These are phyloP conservation scores for Rhodophaea formosa DNA, from an alignment of 2,888 invertebrate genomes.

Conservation along the genomic window DNA sequence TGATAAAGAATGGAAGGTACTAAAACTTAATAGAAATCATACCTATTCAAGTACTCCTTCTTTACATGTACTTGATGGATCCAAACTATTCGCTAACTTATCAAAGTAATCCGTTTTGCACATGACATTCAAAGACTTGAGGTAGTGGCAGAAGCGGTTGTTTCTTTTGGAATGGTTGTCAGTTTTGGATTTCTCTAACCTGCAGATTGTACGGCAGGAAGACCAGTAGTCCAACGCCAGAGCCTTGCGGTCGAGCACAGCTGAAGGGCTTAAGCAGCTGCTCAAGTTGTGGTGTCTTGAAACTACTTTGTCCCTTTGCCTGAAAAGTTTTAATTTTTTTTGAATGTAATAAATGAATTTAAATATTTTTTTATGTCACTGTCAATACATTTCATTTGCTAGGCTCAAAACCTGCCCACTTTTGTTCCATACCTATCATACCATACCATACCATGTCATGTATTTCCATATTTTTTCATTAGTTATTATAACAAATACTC, in stretches of 20 bases:
- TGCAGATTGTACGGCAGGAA: slow-evolving; percentile 84
- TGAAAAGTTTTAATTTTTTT: slow-evolving; percentile 40
- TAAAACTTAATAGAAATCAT: not conserved
- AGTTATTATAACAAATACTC: too few relatives aligned
- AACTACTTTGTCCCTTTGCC: slow-evolving; percentile 65
- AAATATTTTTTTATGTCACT: too few relatives aligned
- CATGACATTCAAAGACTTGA: slow-evolving; percentile 81
- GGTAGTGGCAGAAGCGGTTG: slow-evolving; percentile 89
- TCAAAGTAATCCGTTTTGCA: slow-evolving; percentile 76
- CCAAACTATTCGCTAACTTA: slow-evolving; percentile 66
- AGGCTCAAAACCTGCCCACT: too few relatives aligned
- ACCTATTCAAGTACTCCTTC: not conserved
- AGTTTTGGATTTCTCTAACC: slow-evolving; percentile 83
- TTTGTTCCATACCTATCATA: too few relatives aligned
- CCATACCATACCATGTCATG: too few relatives aligned
- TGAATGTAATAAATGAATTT: not conserved
- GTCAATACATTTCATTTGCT: too few relatives aligned
- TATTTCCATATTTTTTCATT: too few relatives aligned
- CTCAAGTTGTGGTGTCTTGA: slow-evolving; percentile 65
- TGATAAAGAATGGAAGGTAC: too few relatives aligned
- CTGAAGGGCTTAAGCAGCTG: slow-evolving; percentile 69
- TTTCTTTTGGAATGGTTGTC: slow-evolving; percentile 83
- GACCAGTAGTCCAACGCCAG: slow-evolving; percentile 86
- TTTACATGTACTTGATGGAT: slow-evolving; percentile 22
- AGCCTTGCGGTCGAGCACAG: slow-evolving; percentile 76